Conservation (phyloP, 2,888 invertebrate genomes). For the Caenorhabditis japonica region DNA sequence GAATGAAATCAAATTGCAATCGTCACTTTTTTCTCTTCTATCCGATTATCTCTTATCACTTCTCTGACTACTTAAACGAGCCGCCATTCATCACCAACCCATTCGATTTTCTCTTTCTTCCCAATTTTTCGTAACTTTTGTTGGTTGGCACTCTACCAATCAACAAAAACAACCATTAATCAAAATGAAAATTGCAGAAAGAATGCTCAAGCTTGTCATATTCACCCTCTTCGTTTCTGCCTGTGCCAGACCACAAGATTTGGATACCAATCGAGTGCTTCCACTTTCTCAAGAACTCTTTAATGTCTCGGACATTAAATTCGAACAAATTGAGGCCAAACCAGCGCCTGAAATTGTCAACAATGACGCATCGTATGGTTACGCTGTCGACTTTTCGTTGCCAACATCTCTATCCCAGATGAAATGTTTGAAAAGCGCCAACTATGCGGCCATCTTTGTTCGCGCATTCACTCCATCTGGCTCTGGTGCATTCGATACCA, state of each 20-base stretch:
- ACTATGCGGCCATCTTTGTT: conserved; percentile 48
- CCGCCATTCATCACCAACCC: conserved; percentile 42
- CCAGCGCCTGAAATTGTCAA: conserved; percentile 35
- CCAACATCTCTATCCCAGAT: conserved; percentile 22
- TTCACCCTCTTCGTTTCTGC: conserved; percentile 20
- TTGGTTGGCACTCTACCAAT: too few relatives aligned
- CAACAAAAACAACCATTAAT: too few relatives aligned
- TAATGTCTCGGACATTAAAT: conserved; percentile 9
- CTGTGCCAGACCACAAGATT: conserved; percentile 25
- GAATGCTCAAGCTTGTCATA: conserved; percentile 32
- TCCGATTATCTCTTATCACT: conserved; percentile 46
- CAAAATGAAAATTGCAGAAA: too few relatives aligned
- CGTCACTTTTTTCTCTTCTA: conserved; percentile 29
- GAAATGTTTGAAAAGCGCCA: conserved; percentile 39
- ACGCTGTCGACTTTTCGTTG: conserved; percentile 51
- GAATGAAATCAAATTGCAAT: too few relatives aligned
- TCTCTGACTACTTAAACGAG: conserved; percentile 38
- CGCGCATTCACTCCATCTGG: conserved; percentile 56
- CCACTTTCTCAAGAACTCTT: neutral
- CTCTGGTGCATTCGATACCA: conserved; percentile 56
- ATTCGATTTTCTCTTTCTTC: conserved; percentile 9
- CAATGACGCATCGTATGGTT: conserved; percentile 34
- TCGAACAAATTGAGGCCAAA: conserved; percentile 19
- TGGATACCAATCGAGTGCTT: conserved; percentile 5
- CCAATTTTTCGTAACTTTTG: too few relatives aligned